These are phyloP conservation scores for Formica aserva DNA, from an alignment of 2,888 invertebrate species.

Conservation along the genomic window DNA sequence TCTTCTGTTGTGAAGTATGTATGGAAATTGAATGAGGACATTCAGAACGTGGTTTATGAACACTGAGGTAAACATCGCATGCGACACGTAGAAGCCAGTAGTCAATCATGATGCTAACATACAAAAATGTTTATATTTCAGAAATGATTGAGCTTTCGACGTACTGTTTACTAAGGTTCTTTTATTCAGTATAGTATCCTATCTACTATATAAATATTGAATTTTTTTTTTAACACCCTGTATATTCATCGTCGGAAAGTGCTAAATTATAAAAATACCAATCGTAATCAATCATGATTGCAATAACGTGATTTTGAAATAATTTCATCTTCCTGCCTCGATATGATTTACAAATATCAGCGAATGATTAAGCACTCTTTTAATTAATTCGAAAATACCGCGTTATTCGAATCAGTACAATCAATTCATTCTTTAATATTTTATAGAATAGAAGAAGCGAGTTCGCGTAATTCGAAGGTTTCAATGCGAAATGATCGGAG, in stretches of 20 bases:
- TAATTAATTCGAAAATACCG: not conserved
- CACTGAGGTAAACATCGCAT: too few relatives aligned
- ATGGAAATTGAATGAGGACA: too few relatives aligned
- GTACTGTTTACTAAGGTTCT: too few relatives aligned
- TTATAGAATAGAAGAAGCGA: not conserved
- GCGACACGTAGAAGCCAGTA: too few relatives aligned
- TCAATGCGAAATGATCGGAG: not conserved
- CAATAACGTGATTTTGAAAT: not conserved
- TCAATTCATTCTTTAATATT: slow-evolving; percentile 2
- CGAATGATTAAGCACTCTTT: not conserved
- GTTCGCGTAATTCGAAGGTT: not conserved
- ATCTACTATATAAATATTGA: too few relatives aligned
- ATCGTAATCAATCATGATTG: not conserved
- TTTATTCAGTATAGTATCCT: too few relatives aligned
- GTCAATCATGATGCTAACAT: too few relatives aligned
- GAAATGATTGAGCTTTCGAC: too few relatives aligned
- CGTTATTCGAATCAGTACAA: not conserved
- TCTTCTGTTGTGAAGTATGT: too few relatives aligned
- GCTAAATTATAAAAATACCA: not conserved
- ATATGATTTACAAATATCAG: not conserved
- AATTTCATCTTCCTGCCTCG: not conserved
- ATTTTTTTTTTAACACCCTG: too few relatives aligned
- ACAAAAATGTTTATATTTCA: too few relatives aligned
- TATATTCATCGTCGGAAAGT: not conserved
- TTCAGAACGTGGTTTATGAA: too few relatives aligned